Percentiles rank a stretch among this genome's conserved stretches.
phyloP scores from a whole-genome alignment of 2,797 vertebrate species.

The Lacerta viridis region DNA sequence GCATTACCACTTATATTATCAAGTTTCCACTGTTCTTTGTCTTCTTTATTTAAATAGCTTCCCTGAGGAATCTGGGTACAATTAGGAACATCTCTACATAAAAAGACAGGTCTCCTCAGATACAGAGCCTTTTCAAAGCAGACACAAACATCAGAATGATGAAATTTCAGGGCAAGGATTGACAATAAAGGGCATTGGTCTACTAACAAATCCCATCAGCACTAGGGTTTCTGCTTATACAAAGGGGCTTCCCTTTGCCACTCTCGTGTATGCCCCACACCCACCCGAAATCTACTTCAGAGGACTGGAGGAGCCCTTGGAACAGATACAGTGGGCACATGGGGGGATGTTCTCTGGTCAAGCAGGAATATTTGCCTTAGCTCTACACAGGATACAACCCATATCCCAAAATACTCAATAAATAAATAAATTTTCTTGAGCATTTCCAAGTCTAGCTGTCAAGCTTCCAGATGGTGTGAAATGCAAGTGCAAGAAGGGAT shows the following conservation, averaged over 20 bases:
- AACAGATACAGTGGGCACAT: too few species aligned
- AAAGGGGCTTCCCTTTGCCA: too few species aligned
- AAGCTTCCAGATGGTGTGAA: background rate
- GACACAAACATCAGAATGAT: background rate
- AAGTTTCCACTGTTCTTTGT: background rate
- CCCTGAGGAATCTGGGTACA: background rate
- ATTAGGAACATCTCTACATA: background rate
- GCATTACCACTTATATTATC: constrained; percentile 34
- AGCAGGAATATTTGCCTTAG: too few species aligned
- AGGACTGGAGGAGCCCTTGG: too few species aligned
- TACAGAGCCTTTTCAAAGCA: constrained; percentile 1
- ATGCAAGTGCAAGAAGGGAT: background rate
- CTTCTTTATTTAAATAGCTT: background rate
- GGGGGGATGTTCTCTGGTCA: too few species aligned
- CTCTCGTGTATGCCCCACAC: too few species aligned
- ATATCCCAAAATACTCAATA: background rate
- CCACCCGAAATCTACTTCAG: too few species aligned
- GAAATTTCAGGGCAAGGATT: background rate
- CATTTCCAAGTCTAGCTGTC: background rate
- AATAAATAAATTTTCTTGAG: background rate
- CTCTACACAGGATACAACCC: background rate
- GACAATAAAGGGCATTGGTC: background rate
- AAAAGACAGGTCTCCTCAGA: background rate
- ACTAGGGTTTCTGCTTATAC: too few species aligned
- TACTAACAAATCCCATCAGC: too few species aligned